Evolutionary conservation across 2,797 vertebrate species (phyloP).

Genomic region (Pyrocephalus nanus): DNA sequence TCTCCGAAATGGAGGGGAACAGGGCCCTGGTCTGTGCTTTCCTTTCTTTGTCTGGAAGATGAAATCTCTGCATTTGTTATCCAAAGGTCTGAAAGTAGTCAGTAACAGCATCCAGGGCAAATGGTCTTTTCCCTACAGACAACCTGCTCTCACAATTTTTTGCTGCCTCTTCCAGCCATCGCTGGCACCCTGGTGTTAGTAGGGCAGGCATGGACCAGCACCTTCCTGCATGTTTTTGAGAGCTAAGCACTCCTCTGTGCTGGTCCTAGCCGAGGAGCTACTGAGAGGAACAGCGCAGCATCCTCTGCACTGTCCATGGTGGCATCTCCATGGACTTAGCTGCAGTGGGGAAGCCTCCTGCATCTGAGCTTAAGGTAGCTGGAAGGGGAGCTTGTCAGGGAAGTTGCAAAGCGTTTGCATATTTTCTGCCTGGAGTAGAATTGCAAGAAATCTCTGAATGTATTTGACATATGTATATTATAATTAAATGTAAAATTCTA

Average conservation of each 20-base stretch:
- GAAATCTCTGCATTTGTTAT: neutral
- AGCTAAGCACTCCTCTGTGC: neutral
- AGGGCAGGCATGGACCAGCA: accelerated
- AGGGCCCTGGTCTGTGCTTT: neutral
- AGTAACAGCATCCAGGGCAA: neutral
- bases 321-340: neutral
- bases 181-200: neutral
- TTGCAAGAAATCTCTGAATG: neutral
- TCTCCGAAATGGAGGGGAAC: neutral
- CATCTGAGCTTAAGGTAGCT: neutral
- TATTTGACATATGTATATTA: neutral
- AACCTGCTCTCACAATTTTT: neutral
- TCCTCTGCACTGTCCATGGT: neutral
- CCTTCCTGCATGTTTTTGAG: neutral
- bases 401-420: neutral
- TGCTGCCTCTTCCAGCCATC: neutral
- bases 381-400: neutral
- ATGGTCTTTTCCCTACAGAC: neutral
- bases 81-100: neutral
- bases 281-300: accelerated
- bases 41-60: neutral
- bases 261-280: neutral
- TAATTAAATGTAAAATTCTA: neutral
- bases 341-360: accelerated
- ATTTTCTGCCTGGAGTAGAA: neutral